phyloP scores from a whole-genome alignment of 37 sponge, comb jelly and placozoan species.

The Theonella swinhoei region DNA sequence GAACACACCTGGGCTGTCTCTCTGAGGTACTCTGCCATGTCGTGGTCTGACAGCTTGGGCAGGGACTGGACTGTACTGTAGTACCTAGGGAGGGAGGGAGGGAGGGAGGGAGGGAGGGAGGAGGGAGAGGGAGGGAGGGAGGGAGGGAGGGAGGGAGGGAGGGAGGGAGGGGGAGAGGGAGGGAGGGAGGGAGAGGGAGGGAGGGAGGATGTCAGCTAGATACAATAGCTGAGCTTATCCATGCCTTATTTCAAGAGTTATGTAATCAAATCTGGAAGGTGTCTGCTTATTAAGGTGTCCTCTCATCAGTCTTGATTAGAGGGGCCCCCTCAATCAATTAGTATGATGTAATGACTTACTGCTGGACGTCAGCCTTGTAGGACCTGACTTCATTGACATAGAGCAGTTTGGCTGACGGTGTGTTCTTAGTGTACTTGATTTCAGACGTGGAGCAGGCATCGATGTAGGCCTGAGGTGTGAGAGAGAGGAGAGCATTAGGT shows the following conservation, averaged over 20 bases:
- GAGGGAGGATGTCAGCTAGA: slow-evolving; percentile 23
- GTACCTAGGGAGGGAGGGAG: slow-evolving; percentile 34
- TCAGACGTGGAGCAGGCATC: slow-evolving; percentile 83
- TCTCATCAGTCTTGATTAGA: no score
- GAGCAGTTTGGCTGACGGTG: slow-evolving; percentile 89
- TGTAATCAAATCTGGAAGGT: no score
- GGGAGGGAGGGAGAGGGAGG: slow-evolving; percentile 23
- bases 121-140: slow-evolving; percentile 10
- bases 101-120: slow-evolving; percentile 3
- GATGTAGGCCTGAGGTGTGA: slow-evolving; percentile 49
- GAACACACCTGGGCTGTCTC: slow-evolving; percentile 57
- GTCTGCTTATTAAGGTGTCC: no score
- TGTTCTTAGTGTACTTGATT: slow-evolving; percentile 79
- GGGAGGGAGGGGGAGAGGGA: slow-evolving; percentile 8
- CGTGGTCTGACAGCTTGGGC: slow-evolving; percentile 32
- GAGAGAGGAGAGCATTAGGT: background rate
- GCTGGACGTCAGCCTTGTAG: slow-evolving; percentile 79
- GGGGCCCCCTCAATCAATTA: no score
- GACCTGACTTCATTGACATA: slow-evolving; percentile 94
- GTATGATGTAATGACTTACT: slow-evolving; percentile 57
- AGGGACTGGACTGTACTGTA: slow-evolving; percentile 46
- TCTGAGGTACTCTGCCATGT: slow-evolving; percentile 39
- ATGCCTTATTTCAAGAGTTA: no score
- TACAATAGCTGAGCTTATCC: no score
- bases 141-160: background rate